Evolutionary conservation across 2,797 vertebrate genomes (phyloP).

Genomic region (Propithecus perrieri): DNA sequence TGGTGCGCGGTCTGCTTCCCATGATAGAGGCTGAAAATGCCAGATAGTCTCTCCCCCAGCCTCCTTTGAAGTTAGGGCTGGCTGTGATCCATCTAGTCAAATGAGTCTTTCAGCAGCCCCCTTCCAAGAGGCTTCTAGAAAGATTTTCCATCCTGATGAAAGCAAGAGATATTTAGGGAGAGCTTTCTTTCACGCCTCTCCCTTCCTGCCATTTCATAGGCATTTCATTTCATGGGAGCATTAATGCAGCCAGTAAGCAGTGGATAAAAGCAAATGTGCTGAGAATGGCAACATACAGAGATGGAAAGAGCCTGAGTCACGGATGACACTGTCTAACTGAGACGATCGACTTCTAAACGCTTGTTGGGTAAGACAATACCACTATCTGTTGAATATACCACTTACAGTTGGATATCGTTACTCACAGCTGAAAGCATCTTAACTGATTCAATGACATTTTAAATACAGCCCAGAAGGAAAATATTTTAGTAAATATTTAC

Average conservation of each 20-base stretch:
- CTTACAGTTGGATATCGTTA: neutral
- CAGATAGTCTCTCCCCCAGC: neutral
- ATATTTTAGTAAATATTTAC: neutral
- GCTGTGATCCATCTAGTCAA: neutral
- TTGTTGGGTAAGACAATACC: neutral
- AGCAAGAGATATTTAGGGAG: neutral
- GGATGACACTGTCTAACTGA: neutral
- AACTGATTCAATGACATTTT: neutral
- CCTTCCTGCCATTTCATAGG: conserved; percentile 8
- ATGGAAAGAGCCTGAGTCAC: neutral
- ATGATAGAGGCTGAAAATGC: neutral
- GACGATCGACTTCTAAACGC: neutral
- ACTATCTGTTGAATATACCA: neutral
- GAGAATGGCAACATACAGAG: neutral
- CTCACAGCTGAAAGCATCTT: conserved; percentile 3
- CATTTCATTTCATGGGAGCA: neutral
- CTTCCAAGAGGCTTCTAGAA: neutral
- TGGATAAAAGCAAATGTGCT: neutral
- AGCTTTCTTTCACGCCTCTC: neutral
- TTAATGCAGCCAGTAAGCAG: neutral
- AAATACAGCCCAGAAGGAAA: neutral
- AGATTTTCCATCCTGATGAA: conserved; percentile 32
- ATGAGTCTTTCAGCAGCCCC: neutral
- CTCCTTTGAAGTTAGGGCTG: neutral
- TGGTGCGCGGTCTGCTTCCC: neutral